These are phyloP conservation scores for Sphenopsis melanotis DNA, from an alignment of 2,797 vertebrate species.

Conservation along the genomic window DNA sequence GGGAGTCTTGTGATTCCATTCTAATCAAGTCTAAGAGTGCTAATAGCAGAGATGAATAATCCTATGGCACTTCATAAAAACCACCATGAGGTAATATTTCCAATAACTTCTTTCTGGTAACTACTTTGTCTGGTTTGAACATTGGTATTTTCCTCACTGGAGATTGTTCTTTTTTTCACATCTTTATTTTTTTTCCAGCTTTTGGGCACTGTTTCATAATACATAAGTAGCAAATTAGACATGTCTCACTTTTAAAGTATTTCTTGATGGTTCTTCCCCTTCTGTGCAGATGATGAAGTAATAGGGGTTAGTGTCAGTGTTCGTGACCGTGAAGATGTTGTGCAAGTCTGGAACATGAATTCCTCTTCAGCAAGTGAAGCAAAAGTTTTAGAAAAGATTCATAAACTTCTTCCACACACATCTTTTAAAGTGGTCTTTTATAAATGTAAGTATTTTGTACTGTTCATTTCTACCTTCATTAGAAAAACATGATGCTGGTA, in stretches of 20 bases:
- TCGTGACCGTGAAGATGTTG: slow-evolving; percentile 88
- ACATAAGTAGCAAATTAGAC: neutral
- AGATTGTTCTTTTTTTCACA: neutral
- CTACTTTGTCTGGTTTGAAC: slow-evolving; percentile 11
- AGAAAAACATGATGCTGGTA: neutral
- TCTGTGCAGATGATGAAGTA: slow-evolving; percentile 88
- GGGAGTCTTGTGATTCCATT: neutral
- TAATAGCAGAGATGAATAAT: neutral
- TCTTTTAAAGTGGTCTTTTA: slow-evolving; percentile 95
- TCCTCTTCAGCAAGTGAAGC: slow-evolving; percentile 86
- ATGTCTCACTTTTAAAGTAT: neutral
- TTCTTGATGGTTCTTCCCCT: neutral
- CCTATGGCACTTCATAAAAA: neutral
- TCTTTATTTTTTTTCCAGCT: neutral
- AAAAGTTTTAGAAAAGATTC: slow-evolving; percentile 87
- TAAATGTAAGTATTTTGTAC: slow-evolving; percentile 86
- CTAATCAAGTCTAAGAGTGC: neutral
- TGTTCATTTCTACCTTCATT: neutral
- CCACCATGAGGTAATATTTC: slow-evolving; percentile 1
- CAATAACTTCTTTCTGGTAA: slow-evolving; percentile 9
- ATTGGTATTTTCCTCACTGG: neutral
- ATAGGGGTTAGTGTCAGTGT: slow-evolving; percentile 93
- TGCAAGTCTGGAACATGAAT: slow-evolving; percentile 95
- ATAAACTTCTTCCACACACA: slow-evolving; percentile 88
- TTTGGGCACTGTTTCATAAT: neutral